Conservation (phyloP, 37 sponge, comb jelly and placozoan species). For the Lycopodina hypogea region DNA sequence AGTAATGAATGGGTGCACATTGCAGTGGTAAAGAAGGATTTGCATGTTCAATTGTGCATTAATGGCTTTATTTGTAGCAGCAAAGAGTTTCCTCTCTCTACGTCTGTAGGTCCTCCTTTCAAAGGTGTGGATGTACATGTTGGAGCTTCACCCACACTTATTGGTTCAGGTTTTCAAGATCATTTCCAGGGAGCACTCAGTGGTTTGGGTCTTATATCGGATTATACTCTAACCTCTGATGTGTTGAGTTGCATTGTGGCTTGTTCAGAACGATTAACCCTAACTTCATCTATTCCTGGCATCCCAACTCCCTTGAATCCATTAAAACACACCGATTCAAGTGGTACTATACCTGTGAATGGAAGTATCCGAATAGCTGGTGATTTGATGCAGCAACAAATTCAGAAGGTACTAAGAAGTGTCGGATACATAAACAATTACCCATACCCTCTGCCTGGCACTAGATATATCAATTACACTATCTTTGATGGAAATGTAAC, state of each 20-base stretch:
- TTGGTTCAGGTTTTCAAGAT: neutral
- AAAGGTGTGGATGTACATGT: neutral
- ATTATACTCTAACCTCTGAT: constrained; percentile 18
- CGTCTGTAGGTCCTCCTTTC: neutral
- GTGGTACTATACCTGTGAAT: constrained; percentile 31
- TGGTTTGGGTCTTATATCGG: constrained; percentile 38
- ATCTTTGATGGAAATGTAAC: constrained; percentile 14
- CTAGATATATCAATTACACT: constrained; percentile 10
- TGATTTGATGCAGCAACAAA: constrained; percentile 2
- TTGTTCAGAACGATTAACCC: constrained; percentile 23
- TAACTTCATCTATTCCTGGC: neutral
- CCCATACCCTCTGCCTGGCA: constrained; percentile 53
- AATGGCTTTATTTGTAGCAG: constrained; percentile 27
- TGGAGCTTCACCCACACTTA: constrained; percentile 3
- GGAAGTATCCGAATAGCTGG: constrained; percentile 22
- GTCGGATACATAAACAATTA: constrained; percentile 45
- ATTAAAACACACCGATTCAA: neutral
- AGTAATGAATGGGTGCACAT: constrained; percentile 50
- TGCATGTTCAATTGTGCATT: constrained; percentile 14
- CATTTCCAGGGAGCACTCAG: constrained; percentile 38
- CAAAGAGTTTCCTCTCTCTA: neutral
- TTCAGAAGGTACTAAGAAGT: constrained; percentile 34
- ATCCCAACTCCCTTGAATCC: neutral
- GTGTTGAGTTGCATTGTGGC: constrained; percentile 35
- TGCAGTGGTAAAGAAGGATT: constrained; percentile 23